A percentile compares a stretch with the other conserved stretches of the same genome.
Evolutionary conservation across 2,888 invertebrate genomes (phyloP).

Genomic region (Drosophila nr. fundita): DNA sequence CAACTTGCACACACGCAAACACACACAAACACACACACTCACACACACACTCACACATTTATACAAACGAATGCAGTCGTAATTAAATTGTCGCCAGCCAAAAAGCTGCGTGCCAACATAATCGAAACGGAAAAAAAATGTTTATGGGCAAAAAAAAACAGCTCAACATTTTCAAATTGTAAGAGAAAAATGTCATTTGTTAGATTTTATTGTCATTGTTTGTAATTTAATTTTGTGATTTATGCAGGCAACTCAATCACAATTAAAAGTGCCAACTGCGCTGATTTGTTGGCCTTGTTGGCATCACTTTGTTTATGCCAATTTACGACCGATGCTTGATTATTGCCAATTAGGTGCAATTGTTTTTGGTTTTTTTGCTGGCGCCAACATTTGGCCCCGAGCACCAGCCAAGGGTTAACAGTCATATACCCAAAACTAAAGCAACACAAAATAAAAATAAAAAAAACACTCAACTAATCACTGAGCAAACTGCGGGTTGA

Average conservation of each 20-base stretch:
- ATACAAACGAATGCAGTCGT: conserved; percentile 52
- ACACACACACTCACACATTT: not conserved
- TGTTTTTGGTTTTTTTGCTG: conserved; percentile 39
- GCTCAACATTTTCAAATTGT: conserved; percentile 1
- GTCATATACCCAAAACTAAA: conserved; percentile 13
- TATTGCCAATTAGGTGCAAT: conserved; percentile 74
- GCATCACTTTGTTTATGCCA: conserved; percentile 60
- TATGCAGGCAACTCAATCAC: conserved; percentile 76
- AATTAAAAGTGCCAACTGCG: conserved; percentile 65
- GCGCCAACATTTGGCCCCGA: conserved; percentile 13
- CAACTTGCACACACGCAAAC: conserved; percentile 24
- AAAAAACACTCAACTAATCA: conserved; percentile 39
- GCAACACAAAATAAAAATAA: not conserved
- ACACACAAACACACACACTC: conserved; percentile 7
- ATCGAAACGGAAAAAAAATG: conserved; percentile 29
- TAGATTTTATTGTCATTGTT: conserved; percentile 75
- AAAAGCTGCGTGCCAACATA: conserved; percentile 50
- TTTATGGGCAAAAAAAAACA: not conserved
- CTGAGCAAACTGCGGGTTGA: conserved; percentile 48
- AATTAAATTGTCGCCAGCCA: conserved; percentile 74
- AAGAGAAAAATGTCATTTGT: conserved; percentile 49
- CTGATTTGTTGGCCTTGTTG: conserved; percentile 72
- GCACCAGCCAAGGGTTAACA: conserved; percentile 46
- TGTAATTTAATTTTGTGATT: conserved; percentile 77
- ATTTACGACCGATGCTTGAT: conserved; percentile 70